phyloP scores from a whole-genome alignment of 1,140 invertebrate species.

The Chrysomallon squamiferum region DNA sequence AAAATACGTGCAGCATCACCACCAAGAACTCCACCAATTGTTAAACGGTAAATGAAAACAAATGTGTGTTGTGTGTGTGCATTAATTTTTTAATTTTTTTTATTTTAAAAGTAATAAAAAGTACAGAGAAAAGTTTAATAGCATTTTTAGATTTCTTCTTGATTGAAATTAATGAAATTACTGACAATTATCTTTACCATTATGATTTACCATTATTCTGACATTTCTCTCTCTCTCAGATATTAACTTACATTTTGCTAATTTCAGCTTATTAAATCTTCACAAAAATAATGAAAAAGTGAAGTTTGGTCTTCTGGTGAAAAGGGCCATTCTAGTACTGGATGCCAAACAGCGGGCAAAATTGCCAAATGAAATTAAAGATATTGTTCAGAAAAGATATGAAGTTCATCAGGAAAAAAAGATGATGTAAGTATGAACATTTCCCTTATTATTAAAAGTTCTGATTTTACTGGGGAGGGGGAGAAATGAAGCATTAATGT shows the following conservation, averaged over 20 bases:
- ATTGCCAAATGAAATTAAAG: slow-evolving; percentile 43
- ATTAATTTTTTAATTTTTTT: background rate
- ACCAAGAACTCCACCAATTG: slow-evolving; percentile 40
- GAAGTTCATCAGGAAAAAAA: slow-evolving; percentile 47
- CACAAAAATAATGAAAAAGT: slow-evolving; percentile 38
- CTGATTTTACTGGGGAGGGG: no score
- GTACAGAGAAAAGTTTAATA: no score
- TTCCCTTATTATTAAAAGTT: no score
- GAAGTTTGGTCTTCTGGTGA: slow-evolving; percentile 40
- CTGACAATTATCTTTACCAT: no score
- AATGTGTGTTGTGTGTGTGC: background rate
- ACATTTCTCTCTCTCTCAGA: slow-evolving; percentile 1
- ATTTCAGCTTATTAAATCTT: slow-evolving; percentile 39
- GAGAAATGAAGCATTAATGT: no score
- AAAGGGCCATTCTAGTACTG: slow-evolving; percentile 46
- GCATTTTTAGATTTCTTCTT: no score
- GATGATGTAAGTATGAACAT: slow-evolving; percentile 54
- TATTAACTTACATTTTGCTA: slow-evolving; percentile 31
- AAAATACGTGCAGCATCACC: slow-evolving; percentile 9
- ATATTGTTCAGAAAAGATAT: slow-evolving; percentile 41
- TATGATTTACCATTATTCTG: no score
- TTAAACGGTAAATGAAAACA: slow-evolving; percentile 30
- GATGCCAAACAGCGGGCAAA: slow-evolving; percentile 44
- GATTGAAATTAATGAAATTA: no score
- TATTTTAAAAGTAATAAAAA: no score